Evolutionary conservation across 2,113 vertebrate genomes (phyloP).

Genomic region (Poecile atricapillus): DNA sequence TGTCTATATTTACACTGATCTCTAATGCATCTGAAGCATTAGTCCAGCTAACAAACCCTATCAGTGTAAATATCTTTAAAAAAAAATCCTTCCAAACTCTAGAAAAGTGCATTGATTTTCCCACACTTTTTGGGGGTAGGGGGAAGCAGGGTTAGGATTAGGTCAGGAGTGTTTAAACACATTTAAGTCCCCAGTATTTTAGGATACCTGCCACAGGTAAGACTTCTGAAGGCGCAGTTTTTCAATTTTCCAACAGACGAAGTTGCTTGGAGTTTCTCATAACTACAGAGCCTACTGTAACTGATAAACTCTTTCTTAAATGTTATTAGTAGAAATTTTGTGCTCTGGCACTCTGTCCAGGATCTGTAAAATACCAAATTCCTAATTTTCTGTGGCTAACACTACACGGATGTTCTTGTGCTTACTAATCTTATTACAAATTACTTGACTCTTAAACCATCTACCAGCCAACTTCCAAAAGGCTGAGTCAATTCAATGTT

Average conservation of each 20-base stretch:
- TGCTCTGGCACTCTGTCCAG: background rate
- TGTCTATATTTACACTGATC: background rate
- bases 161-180: background rate
- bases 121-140: rapidly evolving
- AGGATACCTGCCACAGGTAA: background rate
- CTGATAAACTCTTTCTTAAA: background rate
- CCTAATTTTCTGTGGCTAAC: background rate
- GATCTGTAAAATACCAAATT: background rate
- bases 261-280: background rate
- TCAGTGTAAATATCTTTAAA: background rate
- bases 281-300: background rate
- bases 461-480: background rate
- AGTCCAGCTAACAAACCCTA: background rate
- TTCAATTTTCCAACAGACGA: background rate
- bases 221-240: background rate
- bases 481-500: background rate
- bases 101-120: background rate
- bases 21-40: background rate
- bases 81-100: background rate
- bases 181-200: background rate
- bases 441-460: background rate
- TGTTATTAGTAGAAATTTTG: background rate
- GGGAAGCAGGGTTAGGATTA: background rate
- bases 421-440: background rate
- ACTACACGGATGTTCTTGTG: background rate